A percentile compares a stretch with the other conserved stretches of the same genome.
phyloP scores from a whole-genome alignment of 2,113 vertebrate genomes.

The Ifrita kowaldi region DNA sequence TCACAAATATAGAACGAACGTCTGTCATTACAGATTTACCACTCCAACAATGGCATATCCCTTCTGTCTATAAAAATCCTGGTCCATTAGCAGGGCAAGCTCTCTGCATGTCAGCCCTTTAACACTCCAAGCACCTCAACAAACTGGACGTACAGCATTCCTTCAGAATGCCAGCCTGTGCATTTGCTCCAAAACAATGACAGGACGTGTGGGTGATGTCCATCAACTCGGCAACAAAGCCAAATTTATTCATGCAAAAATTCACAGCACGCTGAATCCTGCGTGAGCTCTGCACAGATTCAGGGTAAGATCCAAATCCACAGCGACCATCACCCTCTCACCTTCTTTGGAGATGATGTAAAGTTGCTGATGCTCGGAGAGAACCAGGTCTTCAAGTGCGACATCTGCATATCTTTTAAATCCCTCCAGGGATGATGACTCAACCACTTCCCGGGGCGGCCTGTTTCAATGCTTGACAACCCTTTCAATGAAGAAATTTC shows the following conservation, averaged over 20 bases:
- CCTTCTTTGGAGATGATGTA: neutral
- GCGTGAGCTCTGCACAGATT: neutral
- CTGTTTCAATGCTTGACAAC: neutral
- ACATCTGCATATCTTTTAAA: neutral
- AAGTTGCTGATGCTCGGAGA: neutral
- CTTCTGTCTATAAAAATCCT: slow-evolving; percentile 71
- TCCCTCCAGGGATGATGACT: neutral
- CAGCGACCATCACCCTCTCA: neutral
- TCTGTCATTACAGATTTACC: slow-evolving; percentile 79
- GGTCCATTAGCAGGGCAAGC: slow-evolving; percentile 56
- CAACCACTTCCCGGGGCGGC: neutral
- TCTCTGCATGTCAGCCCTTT: neutral
- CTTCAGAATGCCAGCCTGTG: neutral
- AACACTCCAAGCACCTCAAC: neutral
- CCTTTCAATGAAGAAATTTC: neutral
- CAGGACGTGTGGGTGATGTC: neutral
- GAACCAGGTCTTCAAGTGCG: neutral
- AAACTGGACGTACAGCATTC: neutral
- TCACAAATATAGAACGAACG: slow-evolving; percentile 78
- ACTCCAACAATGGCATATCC: slow-evolving; percentile 56
- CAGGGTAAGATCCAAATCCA: neutral
- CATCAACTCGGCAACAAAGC: neutral
- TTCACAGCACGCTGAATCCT: neutral
- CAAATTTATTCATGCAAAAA: neutral
- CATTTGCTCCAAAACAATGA: neutral